Conservation (phyloP, 2,797 vertebrate species). For the Sylvia borin region DNA sequence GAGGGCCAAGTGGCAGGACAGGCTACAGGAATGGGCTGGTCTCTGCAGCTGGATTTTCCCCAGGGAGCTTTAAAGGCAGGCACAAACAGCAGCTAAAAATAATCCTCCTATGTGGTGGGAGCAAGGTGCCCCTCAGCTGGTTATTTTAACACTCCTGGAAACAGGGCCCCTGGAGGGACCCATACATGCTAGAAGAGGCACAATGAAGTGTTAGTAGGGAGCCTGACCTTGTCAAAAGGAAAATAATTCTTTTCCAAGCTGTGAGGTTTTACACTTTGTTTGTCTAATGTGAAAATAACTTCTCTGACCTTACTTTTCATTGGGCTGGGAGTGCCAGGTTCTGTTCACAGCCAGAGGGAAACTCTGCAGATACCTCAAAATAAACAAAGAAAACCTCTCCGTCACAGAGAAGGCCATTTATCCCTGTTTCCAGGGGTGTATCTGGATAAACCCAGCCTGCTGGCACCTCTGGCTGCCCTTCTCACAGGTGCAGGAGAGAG, state of each 20-base stretch:
- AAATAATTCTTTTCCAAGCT: background rate
- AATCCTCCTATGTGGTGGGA: fast-evolving
- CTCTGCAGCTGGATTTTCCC: background rate
- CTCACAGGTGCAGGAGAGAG: background rate
- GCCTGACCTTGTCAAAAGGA: background rate
- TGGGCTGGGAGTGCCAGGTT: background rate
- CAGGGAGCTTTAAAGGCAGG: background rate
- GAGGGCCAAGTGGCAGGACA: background rate
- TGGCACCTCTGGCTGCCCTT: slow-evolving; percentile 7
- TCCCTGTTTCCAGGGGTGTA: background rate
- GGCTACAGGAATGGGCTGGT: background rate
- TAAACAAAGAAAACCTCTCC: background rate
- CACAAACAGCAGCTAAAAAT: background rate
- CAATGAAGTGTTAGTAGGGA: background rate
- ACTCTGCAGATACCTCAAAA: background rate
- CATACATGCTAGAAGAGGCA: background rate
- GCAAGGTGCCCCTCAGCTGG: background rate
- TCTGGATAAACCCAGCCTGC: background rate
- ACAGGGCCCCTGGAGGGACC: background rate
- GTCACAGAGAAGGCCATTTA: background rate
- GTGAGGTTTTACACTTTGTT: background rate
- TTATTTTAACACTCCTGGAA: background rate
- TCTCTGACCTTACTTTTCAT: background rate
- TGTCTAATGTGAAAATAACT: background rate
- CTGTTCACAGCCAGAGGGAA: background rate